Base-by-base conservation (phyloP, 2,797 vertebrate species). In the Melanotaenia parkinsoni region DNA sequence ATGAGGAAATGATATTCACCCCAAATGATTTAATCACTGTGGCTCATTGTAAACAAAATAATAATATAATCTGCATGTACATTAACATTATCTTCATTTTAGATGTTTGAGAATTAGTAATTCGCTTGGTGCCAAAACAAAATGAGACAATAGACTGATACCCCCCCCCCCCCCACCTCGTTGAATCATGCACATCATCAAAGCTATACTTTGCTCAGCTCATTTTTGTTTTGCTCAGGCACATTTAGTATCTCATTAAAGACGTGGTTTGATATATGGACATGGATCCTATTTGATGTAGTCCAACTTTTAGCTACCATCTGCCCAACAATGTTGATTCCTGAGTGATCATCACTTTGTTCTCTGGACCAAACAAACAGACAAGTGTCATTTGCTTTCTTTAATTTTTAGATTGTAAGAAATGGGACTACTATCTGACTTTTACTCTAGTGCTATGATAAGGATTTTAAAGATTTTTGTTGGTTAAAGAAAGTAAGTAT, bases 221-320 rank as follows among this genome's bases (percentile, higher is more conserved):
- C 59, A 30, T 30, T 30, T 30, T 30, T 58, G 67, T 77, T 80
- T 62, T 67, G 75, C 78, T 73, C 74, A 61, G 47, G 85, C 83
- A 88, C 85, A 86, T 87, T 86, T 67, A 84, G 73, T 40, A 63
- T 80, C 82, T 89, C 87, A 85, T 86, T 88, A 90, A 81, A 77
- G 71, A 58, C 74, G 72, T 51, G 69, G 74, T 84, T 78, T 84
- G 83, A 89, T 85, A 66, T 70, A 26, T 54, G 66, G 67, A 37
- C 57, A 18, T 37, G 38, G 63, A 65, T 37, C 69, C 77, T 59
- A 22, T 77, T 67, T 43, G 54, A 74, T 70, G 63, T 69, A 65
- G 58, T 67, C 62, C 67, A 58, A 63, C 59, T 63, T 38, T 57
- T 45, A 63, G 70, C 45, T 37, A n/a, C 14, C n/a, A n/a, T 59